Evolutionary conservation across 2,797 vertebrate genomes (phyloP), one percentile per base, ranked within the genome.

Genomic region (Halcyon badia): DNA sequence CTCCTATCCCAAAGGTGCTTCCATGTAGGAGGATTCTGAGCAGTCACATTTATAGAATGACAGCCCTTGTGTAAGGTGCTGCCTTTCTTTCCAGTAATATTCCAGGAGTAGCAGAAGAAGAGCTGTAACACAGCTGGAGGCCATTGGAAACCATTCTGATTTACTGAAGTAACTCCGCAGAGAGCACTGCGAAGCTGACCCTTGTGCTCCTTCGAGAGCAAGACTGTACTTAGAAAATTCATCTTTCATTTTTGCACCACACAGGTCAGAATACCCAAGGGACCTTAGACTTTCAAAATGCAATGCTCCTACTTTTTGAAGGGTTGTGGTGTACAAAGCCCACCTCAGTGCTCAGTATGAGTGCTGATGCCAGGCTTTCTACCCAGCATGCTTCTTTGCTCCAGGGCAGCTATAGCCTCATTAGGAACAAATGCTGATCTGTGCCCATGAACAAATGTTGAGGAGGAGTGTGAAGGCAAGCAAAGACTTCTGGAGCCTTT

Each of bases 111-210:
- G 52, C 72, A 83, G 35, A 61, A 77, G 35, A 61, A 83, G 61
- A 70, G 66, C 92, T 76, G 30, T 37, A 44, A 54, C 84, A 33
- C 84, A 95, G 83, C 66, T 62, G 75, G 94, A 85, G 30, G 24
- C 25, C 48, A 35, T 31, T 77, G 75, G 82, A 91, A 87, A 83
- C 35, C 68, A 8, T 31, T 44, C 48, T 92, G 84, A 80, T 85
- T 94, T 80, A 77, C 82, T 77, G 84, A 58, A 56, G 71, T 26
- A 49, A 54, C 54, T 52, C 51, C 56, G 54, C 73, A 51, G 20
- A 31, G 24, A 58, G 58, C 51, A 0, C 77, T 21, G 57, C 16
- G 62, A 90, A 41, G 24, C 87, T 89, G 91, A 80, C 68, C 91
- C 57, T 70, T 1, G 0, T 26, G 83, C 31, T 93, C 76, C 90